Percentiles rank a stretch among this genome's conserved stretches.
Conservation (phyloP, 1,140 invertebrate species). For the Cotesia glomerata region DNA sequence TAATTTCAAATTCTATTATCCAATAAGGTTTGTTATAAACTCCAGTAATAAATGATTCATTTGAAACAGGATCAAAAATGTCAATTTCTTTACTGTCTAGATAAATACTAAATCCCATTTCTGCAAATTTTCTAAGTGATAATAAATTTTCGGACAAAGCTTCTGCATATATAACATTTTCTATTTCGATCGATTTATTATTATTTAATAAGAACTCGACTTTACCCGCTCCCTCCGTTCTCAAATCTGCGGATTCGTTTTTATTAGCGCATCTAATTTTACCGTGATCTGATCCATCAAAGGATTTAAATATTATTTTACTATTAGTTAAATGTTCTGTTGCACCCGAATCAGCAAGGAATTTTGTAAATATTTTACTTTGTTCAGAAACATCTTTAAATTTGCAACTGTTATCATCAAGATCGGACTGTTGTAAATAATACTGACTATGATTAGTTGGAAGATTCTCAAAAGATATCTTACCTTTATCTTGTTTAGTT, state of each 20-base stretch:
- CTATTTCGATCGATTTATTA: neutral
- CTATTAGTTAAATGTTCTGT: constrained; percentile 32
- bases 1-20: constrained; percentile 25
- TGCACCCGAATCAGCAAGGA: constrained; percentile 32
- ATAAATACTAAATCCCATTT: constrained; percentile 24
- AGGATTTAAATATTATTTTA: constrained; percentile 29
- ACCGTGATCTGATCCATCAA: constrained; percentile 13
- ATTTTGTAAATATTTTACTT: constrained; percentile 12
- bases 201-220: neutral
- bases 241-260: constrained; percentile 10
- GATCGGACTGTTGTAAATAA: too few species aligned
- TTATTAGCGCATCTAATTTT: constrained; percentile 29
- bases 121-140: constrained; percentile 23
- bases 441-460: too few species aligned
- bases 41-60: constrained; percentile 17
- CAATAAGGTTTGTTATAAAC: constrained; percentile 31
- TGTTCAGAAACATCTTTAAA: neutral
- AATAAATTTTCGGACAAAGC: constrained; percentile 19
- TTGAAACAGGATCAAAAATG: constrained; percentile 15
- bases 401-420: too few species aligned
- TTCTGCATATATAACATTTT: constrained; percentile 24
- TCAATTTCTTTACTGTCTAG: constrained; percentile 15
- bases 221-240: constrained; percentile 17
- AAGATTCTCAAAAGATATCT: too few species aligned
- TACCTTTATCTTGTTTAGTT: too few species aligned